Evolutionary conservation across 2,888 invertebrate species (phyloP).

Genomic region (Agonopterix alstromeriana): DNA sequence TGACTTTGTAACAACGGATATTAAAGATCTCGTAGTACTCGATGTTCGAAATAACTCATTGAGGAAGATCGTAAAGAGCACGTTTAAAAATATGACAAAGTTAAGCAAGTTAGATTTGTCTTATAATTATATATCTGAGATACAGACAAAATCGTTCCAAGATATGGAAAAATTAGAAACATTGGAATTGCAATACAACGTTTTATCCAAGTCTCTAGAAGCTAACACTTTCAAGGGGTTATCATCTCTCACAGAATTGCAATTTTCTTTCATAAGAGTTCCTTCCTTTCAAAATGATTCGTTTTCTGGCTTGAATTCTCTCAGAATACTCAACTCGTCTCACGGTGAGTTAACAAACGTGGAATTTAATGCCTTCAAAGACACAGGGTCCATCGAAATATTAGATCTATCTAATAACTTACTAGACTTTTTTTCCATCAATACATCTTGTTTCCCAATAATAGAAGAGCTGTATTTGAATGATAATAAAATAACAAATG

Average conservation of each 20-base stretch:
- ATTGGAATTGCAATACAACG: slow-evolving; percentile 10
- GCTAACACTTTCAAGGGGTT: slow-evolving; percentile 9
- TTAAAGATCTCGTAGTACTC: not conserved
- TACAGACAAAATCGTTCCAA: slow-evolving; percentile 11
- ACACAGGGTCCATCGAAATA: slow-evolving; percentile 11
- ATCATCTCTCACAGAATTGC: slow-evolving; percentile 3
- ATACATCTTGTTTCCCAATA: slow-evolving; percentile 11
- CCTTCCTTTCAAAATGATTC: slow-evolving; percentile 7
- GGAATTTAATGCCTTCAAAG: slow-evolving; percentile 12
- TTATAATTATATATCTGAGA: slow-evolving; percentile 1
- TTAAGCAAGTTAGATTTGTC: slow-evolving; percentile 4
- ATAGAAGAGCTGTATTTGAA: slow-evolving; percentile 15
- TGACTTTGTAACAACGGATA: slow-evolving; percentile 1
- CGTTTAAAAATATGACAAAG: not conserved
- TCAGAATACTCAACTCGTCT: slow-evolving; percentile 12
- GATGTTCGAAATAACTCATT: not conserved
- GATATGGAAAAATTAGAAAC: slow-evolving; percentile 6
- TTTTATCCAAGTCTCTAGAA: slow-evolving; percentile 5
- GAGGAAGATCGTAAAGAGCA: not conserved
- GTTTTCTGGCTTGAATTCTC: slow-evolving; percentile 9
- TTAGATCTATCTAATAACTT: slow-evolving; percentile 17
- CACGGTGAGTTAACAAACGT: slow-evolving; percentile 13
- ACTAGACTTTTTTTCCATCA: slow-evolving; percentile 13
- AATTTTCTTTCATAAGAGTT: slow-evolving; percentile 7
- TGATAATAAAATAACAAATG: slow-evolving; percentile 13